Evolutionary conservation across 2,113 vertebrate species (phyloP).

Genomic region (Tetraodon nigroviridis): DNA sequence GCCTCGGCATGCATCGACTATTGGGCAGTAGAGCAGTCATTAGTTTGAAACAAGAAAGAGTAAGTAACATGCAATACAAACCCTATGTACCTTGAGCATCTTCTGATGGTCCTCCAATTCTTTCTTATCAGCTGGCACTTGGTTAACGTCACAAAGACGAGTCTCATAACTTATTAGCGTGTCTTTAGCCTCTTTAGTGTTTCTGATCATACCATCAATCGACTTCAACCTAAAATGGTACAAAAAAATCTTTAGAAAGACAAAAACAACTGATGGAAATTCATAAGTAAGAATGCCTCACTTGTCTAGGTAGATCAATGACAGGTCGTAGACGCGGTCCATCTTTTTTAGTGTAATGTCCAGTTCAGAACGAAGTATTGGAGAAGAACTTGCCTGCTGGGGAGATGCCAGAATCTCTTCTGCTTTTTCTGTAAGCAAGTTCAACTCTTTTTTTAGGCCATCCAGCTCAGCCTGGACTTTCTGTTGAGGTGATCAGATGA

Average conservation of each 20-base stretch:
- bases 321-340: slow-evolving; percentile 87
- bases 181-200: slow-evolving; percentile 85
- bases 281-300: slow-evolving; percentile 55
- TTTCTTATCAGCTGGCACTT: slow-evolving; percentile 78
- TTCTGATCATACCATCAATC: slow-evolving; percentile 86
- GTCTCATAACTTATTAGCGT: slow-evolving; percentile 79
- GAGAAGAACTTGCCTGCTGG: slow-evolving; percentile 73
- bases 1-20: slow-evolving; percentile 81
- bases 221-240: slow-evolving; percentile 83
- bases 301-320: slow-evolving; percentile 92
- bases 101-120: slow-evolving; percentile 81
- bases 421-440: slow-evolving; percentile 75
- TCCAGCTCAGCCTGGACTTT: slow-evolving; percentile 89
- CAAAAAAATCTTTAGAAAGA: neutral
- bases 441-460: slow-evolving; percentile 80
- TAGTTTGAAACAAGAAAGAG: neutral
- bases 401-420: slow-evolving; percentile 81
- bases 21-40: neutral
- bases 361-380: slow-evolving; percentile 83
- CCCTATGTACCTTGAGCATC: slow-evolving; percentile 82
- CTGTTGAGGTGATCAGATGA: slow-evolving; percentile 54
- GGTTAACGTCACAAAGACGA: slow-evolving; percentile 82
- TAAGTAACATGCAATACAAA: neutral
- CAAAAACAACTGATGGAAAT: neutral
- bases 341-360: slow-evolving; percentile 88